Percentiles rank a stretch among this genome's conserved stretches.
Conservation (phyloP, 2,113 vertebrate genomes). For the Leptodactylus fuscus region DNA sequence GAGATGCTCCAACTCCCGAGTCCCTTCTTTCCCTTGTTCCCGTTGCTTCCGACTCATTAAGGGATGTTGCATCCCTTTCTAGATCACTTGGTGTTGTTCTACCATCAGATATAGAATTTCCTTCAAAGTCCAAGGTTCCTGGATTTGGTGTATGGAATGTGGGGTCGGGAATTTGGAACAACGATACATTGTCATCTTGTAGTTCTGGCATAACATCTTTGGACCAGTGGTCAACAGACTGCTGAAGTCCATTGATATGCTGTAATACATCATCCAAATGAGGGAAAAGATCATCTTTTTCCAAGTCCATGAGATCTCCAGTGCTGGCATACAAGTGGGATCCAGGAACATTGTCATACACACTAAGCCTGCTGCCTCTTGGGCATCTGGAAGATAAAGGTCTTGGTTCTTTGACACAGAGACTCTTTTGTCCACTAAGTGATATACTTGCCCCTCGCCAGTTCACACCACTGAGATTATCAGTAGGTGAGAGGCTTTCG, state of each 20-base stretch:
- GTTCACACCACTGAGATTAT: conserved; percentile 72
- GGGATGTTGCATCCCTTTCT: conserved; percentile 86
- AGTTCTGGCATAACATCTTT: conserved; percentile 81
- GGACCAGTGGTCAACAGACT: conserved; percentile 93
- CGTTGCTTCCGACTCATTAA: conserved; percentile 83
- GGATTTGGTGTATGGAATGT: conserved; percentile 77
- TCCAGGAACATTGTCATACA: conserved; percentile 91
- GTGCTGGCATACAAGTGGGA: conserved; percentile 96
- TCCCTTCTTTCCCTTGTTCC: conserved; percentile 90
- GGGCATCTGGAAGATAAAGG: conserved; percentile 80
- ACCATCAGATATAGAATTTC: conserved; percentile 86
- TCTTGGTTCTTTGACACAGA: conserved; percentile 73
- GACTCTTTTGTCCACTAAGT: conserved; percentile 71
- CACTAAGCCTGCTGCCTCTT: conserved; percentile 76
- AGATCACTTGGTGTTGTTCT: conserved; percentile 83
- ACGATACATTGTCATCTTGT: conserved; percentile 61
- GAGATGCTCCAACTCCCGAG: conserved; percentile 93
- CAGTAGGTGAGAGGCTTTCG: conserved; percentile 86
- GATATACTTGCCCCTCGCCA: conserved; percentile 84
- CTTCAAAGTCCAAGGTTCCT: conserved; percentile 90
- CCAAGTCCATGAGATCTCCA: conserved; percentile 91
- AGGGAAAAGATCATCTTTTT: conserved; percentile 89
- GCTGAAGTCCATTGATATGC: conserved; percentile 89
- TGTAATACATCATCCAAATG: conserved; percentile 93
- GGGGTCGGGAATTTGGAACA: conserved; percentile 61